Conservation (phyloP, 2,113 vertebrate species). For the Lipotes vexillifer region DNA sequence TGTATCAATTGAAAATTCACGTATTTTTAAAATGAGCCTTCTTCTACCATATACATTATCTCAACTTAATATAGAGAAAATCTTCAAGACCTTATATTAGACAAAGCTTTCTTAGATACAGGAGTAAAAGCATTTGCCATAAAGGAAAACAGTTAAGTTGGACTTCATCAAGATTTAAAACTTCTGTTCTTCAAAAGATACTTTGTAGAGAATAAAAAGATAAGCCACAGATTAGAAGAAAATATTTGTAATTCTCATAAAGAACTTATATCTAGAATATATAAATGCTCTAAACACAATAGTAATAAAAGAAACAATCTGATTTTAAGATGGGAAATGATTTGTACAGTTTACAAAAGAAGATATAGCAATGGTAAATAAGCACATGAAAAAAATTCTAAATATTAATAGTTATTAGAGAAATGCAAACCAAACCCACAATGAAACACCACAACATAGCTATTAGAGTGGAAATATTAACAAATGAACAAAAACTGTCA, state of each 20-base stretch:
- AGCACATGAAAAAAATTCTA: background rate
- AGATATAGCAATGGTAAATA: background rate
- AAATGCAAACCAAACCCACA: background rate
- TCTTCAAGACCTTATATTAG: background rate
- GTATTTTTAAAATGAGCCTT: background rate
- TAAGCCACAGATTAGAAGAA: background rate
- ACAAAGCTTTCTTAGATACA: background rate
- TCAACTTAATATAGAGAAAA: background rate
- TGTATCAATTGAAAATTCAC: background rate
- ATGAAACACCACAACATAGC: background rate
- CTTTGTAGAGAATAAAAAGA: background rate
- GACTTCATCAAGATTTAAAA: background rate
- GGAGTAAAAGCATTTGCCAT: background rate
- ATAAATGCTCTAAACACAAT: background rate
- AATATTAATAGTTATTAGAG: background rate
- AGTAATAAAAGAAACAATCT: background rate
- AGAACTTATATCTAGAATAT: background rate
- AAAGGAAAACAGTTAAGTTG: background rate
- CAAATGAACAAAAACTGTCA: background rate
- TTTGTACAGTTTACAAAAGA: background rate
- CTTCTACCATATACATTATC: background rate
- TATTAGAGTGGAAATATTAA: background rate
- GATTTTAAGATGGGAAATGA: background rate
- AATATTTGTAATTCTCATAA: background rate
- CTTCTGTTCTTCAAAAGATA: background rate